Conservation (phyloP, 1,140 invertebrate species). For the Homalodisca vitripennis region DNA sequence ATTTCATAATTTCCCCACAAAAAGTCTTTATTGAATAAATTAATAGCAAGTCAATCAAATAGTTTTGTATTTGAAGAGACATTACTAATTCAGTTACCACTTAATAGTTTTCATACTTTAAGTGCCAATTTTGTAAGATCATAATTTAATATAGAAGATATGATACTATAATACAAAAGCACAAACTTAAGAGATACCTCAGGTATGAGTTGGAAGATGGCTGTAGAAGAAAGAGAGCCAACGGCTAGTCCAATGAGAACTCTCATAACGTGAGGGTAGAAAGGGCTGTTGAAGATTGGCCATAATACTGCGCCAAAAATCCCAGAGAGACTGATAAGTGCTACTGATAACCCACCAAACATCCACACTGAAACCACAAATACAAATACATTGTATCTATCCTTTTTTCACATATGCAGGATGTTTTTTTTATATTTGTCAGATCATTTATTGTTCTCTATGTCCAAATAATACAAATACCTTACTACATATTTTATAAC, state of each 20-base stretch:
- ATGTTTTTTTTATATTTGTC: not conserved
- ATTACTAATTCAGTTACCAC: no score
- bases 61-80: no score
- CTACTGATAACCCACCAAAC: slow-evolving; percentile 59
- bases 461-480: not conserved
- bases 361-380: slow-evolving; percentile 55
- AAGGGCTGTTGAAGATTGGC: slow-evolving; percentile 57
- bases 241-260: slow-evolving; percentile 66
- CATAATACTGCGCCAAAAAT: slow-evolving; percentile 60
- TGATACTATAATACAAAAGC: no score
- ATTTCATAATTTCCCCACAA: no score
- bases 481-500: not conserved
- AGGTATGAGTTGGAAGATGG: slow-evolving; percentile 64
- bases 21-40: no score
- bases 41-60: no score
- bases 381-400: not conserved
- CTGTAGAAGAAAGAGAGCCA: slow-evolving; percentile 61
- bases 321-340: slow-evolving; percentile 61
- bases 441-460: not conserved
- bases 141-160: no score
- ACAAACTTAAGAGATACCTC: slow-evolving; percentile 52
- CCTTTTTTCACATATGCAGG: not conserved
- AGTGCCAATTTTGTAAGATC: no score
- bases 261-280: slow-evolving; percentile 58
- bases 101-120: no score